phyloP scores from a whole-genome alignment of 2,113 vertebrate genomes.

The Brachionichthys hirsutus region DNA sequence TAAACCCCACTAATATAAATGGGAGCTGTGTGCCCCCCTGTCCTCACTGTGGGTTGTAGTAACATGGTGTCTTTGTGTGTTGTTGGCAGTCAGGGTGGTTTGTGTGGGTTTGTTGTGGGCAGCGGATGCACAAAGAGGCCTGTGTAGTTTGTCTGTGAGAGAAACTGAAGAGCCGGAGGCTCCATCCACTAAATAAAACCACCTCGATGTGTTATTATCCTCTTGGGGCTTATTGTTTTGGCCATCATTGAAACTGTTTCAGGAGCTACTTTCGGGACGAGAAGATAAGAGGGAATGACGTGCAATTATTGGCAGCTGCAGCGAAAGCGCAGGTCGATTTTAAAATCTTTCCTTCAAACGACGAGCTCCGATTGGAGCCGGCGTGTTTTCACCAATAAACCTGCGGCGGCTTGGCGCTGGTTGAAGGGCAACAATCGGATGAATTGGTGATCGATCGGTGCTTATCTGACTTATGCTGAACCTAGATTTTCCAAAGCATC shows the following conservation, averaged over 20 bases:
- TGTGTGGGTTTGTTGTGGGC: slow-evolving; percentile 74
- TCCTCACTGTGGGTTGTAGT: slow-evolving; percentile 62
- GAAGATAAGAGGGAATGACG: no score
- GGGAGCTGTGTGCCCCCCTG: slow-evolving; percentile 21
- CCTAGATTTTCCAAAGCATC: no score
- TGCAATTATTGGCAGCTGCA: no score
- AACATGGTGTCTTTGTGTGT: slow-evolving; percentile 70
- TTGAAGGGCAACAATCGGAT: not conserved
- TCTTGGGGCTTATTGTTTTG: no score
- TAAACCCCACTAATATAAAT: slow-evolving; percentile 30
- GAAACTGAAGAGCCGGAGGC: slow-evolving; percentile 40
- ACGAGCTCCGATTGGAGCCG: no score
- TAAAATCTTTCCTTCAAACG: not conserved
- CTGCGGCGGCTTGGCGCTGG: not conserved
- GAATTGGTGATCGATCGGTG: no score
- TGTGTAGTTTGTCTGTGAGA: slow-evolving; percentile 56
- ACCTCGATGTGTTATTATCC: slow-evolving; percentile 15
- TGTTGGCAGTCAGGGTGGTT: slow-evolving; percentile 48
- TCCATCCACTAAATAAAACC: slow-evolving; percentile 16
- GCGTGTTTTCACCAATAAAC: not conserved
- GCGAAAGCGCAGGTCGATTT: no score
- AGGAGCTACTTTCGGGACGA: no score
- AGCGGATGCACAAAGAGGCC: slow-evolving; percentile 67
- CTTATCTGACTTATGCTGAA: no score
- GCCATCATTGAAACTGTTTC: no score